A percentile compares a stretch with the other conserved stretches of the same genome.
These are phyloP conservation scores for Toxonevra muliebris DNA, from an alignment of 2,888 invertebrate species.

Conservation along the genomic window DNA sequence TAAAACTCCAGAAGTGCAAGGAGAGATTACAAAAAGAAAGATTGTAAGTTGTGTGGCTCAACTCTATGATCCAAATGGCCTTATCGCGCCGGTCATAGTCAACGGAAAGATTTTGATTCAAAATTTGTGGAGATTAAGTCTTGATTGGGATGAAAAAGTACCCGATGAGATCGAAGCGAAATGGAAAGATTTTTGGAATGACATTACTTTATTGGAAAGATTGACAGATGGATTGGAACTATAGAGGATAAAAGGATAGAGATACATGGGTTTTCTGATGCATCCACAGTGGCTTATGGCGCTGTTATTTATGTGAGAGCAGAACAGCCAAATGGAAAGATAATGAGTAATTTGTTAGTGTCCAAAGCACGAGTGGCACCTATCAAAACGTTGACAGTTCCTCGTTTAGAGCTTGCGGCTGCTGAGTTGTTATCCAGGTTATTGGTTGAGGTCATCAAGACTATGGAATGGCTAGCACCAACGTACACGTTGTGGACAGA, in stretches of 20 bases:
- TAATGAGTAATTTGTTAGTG: conserved; percentile 1
- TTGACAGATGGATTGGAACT: conserved; percentile 25
- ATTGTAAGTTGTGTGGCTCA: conserved; percentile 8
- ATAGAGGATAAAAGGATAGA: background rate
- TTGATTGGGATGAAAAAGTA: background rate
- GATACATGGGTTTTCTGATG: too few relatives aligned
- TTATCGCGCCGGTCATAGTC: background rate
- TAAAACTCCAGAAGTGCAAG: conserved; percentile 9
- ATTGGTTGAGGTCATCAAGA: conserved; percentile 5
- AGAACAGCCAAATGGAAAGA: background rate
- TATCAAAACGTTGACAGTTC: conserved; percentile 11
- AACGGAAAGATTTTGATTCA: conserved; percentile 1
- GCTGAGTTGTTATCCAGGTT: conserved; percentile 13
- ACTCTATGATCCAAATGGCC: too few relatives aligned
- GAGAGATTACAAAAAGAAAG: background rate
- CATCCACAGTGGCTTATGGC: conserved; percentile 17
- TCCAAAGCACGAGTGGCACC: too few relatives aligned
- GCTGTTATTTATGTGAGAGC: conserved; percentile 26
- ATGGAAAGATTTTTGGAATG: conserved; percentile 1
- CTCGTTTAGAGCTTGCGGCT: conserved; percentile 11
- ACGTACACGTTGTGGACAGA: conserved; percentile 11
- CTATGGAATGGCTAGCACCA: background rate
- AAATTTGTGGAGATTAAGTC: conserved; percentile 7
- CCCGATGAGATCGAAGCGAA: background rate
- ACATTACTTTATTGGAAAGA: conserved; percentile 5